A percentile compares a stretch with the other conserved stretches of the same genome.
Conservation (phyloP, 2,888 invertebrate genomes). For the Zhengitettix transpicula region DNA sequence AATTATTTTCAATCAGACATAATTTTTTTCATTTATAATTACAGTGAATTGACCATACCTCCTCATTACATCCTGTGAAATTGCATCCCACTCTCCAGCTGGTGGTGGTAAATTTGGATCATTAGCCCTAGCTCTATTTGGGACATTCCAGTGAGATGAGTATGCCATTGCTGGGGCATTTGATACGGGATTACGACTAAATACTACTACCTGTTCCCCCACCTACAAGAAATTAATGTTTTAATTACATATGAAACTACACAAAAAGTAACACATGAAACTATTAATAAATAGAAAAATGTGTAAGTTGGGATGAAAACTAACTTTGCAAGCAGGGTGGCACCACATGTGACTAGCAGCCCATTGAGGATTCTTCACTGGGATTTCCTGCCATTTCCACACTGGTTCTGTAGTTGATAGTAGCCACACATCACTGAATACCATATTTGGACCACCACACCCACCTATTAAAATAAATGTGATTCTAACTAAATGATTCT, state of each 20-base stretch:
- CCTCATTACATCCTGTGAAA: too few species aligned
- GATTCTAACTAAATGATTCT: too few species aligned
- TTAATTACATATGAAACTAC: not conserved
- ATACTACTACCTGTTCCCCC: conserved; percentile 59
- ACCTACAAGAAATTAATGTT: conserved; percentile 26
- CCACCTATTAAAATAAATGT: conserved; percentile 35
- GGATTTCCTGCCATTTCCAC: conserved; percentile 62
- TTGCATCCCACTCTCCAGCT: too few species aligned
- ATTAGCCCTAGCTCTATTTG: too few species aligned
- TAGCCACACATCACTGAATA: conserved; percentile 84
- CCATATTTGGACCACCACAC: conserved; percentile 70
- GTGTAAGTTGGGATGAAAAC: conserved; percentile 12
- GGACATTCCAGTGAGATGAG: conserved; percentile 28
- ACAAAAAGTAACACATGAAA: too few species aligned
- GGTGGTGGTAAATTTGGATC: too few species aligned
- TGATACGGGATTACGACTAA: conserved; percentile 42
- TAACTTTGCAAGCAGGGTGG: conserved; percentile 73
- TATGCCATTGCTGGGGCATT: conserved; percentile 37
- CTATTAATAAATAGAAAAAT: too few species aligned
- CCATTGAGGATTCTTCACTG: conserved; percentile 58
- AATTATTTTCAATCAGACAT: too few species aligned
- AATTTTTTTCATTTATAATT: too few species aligned
- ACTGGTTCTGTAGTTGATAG: conserved; percentile 51
- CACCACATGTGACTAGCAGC: conserved; percentile 83
- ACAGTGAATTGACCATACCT: too few species aligned